These are phyloP conservation scores for Orycteropus afer DNA, from an alignment of 2,113 vertebrate genomes.

Conservation along the genomic window DNA sequence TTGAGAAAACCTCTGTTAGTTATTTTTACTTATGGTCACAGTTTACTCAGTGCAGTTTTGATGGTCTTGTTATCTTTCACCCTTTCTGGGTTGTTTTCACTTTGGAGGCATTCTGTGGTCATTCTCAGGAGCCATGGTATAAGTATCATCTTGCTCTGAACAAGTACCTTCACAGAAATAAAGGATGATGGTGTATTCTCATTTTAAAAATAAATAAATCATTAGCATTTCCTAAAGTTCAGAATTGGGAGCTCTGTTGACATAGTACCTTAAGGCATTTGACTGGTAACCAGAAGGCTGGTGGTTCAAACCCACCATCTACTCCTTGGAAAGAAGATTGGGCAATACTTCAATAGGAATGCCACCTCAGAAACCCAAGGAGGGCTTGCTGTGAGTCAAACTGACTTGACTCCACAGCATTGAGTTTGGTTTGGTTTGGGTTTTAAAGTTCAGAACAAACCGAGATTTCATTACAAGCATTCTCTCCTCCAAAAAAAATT, in stretches of 20 bases:
- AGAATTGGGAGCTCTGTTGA: no score
- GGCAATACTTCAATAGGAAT: no score
- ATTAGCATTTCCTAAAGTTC: constrained; percentile 37
- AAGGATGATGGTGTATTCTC: constrained; percentile 20
- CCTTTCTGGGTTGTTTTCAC: background rate
- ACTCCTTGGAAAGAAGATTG: no score
- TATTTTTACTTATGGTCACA: background rate
- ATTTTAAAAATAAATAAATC: constrained; percentile 31
- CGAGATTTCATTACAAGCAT: background rate
- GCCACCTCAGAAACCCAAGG: no score
- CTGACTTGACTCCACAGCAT: no score
- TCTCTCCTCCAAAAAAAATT: background rate
- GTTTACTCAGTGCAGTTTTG: background rate
- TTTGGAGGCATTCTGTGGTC: background rate
- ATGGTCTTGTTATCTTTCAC: background rate
- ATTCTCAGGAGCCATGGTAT: constrained; percentile 7
- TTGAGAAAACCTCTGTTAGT: background rate
- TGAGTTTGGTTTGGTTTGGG: no score
- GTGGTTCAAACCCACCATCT: no score
- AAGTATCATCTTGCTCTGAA: background rate
- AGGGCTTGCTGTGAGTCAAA: no score
- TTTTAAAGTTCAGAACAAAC: no score
- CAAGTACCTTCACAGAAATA: background rate
- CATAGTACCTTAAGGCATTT: no score
- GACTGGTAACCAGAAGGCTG: no score